Base-by-base conservation (phyloP, 2,888 invertebrate species). In the Meliscaeva auricollis region DNA sequence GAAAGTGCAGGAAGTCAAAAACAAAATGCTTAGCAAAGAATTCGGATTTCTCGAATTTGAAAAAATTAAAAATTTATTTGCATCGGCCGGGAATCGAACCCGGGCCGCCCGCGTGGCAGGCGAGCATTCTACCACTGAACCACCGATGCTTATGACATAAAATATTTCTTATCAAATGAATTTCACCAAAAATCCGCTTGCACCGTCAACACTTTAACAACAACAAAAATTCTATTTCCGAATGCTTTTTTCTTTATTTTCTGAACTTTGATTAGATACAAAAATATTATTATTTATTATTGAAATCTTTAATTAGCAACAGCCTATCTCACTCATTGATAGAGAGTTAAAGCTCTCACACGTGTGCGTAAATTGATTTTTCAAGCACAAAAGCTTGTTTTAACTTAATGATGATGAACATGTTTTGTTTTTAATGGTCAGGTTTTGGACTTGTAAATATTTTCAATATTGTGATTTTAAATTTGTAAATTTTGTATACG, bases 21-120 rank as follows among this genome's bases (percentile, higher is more conserved):
- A n/a, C n/a, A n/a, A n/a, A n/a, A n/a, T n/a, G n/a, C n/a, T n/a
- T n/a, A n/a, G n/a, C n/a, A n/a, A n/a, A n/a, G n/a, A n/a, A n/a
- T n/a, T n/a, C n/a, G n/a, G n/a, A n/a, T n/a, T n/a, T n/a, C n/a
- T n/a, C n/a, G n/a, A n/a, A n/a, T n/a, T n/a, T n/a, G n/a, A n/a
- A n/a, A n/a, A n/a, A n/a, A n/a, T n/a, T n/a, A 76, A 73, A 66
- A 62, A 56, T 4, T 2, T 5, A 8, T 4, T 54, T 85, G 85
- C 85, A 85, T 85, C 81, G 85, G 85, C 81, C 85, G 85, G 76
- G 85, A 85, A 85, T 85, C 85, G 77, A 85, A 85, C 85, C 85
- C 85, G 85, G 85, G 85, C 85, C 85, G 85, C 85, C 85, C 85
- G 85, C 85, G 85, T 85, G 81, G 81, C 85, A 85, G 76, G 85